phyloP scores from a whole-genome alignment of 1,140 invertebrate genomes.

The Theocolax elegans region DNA sequence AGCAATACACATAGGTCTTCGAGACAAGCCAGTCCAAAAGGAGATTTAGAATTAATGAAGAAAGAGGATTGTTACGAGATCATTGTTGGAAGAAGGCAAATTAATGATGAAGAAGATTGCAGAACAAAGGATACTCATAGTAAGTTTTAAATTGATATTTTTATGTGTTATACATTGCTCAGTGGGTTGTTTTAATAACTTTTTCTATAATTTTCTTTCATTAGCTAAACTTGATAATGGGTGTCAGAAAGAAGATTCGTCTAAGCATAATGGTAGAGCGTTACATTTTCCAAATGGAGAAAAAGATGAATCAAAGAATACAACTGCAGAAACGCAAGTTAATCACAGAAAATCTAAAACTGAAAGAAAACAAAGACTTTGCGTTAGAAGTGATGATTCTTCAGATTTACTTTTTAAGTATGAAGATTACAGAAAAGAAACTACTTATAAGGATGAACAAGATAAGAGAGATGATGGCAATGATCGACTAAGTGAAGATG shows the following conservation, averaged over 20 bases:
- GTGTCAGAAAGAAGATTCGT: conserved; percentile 14
- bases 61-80: conserved; percentile 56
- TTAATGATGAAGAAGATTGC: conserved; percentile 35
- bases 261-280: conserved; percentile 26
- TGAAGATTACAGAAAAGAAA: conserved; percentile 56
- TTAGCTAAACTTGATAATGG: conserved; percentile 34
- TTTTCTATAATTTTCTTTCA: conserved; percentile 1
- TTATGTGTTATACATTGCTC: too few species aligned
- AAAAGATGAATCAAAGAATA: conserved; percentile 48
- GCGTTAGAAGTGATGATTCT: conserved; percentile 60
- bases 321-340: conserved; percentile 41
- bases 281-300: neutral
- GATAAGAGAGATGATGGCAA: conserved; percentile 56
- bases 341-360: conserved; percentile 53
- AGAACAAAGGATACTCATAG: conserved; percentile 19
- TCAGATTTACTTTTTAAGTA: conserved; percentile 61
- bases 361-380: conserved; percentile 61
- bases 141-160: conserved; percentile 9
- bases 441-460: conserved; percentile 52
- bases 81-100: conserved; percentile 43
- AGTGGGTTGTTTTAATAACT: neutral
- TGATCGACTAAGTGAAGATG: conserved; percentile 59
- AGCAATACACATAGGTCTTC: conserved; percentile 50
- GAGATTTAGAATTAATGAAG: conserved; percentile 40
- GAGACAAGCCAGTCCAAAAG: conserved; percentile 48